These are phyloP conservation scores for Girardinichthys multiradiatus DNA, from an alignment of 2,113 vertebrate genomes.

Conservation along the genomic window DNA sequence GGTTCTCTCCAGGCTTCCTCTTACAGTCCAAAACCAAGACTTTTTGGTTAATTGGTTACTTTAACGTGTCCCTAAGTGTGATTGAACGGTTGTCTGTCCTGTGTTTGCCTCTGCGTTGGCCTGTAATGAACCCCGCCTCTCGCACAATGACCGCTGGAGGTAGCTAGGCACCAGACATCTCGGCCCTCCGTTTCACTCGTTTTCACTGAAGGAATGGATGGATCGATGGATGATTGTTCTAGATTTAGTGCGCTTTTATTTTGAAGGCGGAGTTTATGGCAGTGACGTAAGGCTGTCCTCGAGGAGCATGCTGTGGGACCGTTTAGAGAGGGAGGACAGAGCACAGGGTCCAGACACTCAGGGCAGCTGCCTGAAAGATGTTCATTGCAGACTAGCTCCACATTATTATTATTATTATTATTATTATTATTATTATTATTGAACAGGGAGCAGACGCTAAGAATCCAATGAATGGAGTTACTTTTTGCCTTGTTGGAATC, in stretches of 20 bases:
- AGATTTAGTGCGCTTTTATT: background rate
- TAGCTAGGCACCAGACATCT: too few species aligned
- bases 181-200: too few species aligned
- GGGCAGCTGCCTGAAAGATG: background rate
- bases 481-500: constrained; percentile 94
- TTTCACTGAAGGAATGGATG: too few species aligned
- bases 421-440: background rate
- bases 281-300: background rate
- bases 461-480: constrained; percentile 92
- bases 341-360: background rate
- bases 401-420: background rate
- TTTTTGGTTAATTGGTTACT: too few species aligned
- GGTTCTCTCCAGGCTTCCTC: too few species aligned
- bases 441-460: background rate
- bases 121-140: too few species aligned
- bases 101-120: too few species aligned
- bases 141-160: too few species aligned
- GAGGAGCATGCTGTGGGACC: background rate
- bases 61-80: too few species aligned
- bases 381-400: background rate
- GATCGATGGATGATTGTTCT: background rate
- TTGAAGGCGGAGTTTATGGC: background rate
- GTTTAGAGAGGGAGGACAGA: background rate
- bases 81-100: too few species aligned
- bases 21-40: too few species aligned